Evolutionary conservation across 2,797 vertebrate genomes (phyloP).

Genomic region (Chloroceryle amazona): DNA sequence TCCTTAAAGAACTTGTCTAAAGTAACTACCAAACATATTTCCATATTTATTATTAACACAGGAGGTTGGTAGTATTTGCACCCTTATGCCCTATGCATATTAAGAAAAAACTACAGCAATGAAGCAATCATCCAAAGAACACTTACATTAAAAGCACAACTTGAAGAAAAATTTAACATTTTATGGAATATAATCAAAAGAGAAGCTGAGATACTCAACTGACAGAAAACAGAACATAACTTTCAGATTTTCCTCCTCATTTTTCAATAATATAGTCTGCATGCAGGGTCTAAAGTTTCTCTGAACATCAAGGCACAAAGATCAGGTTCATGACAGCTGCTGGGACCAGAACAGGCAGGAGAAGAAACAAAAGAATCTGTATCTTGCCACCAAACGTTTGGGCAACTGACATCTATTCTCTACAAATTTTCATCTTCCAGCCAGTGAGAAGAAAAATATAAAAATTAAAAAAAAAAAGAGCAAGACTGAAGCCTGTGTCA

Average conservation of each 20-base stretch:
- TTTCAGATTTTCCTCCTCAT: not conserved
- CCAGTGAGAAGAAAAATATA: too few species aligned
- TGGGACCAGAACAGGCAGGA: fast-evolving
- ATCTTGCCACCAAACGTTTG: not conserved
- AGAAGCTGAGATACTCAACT: not conserved
- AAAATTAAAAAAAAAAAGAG: not conserved
- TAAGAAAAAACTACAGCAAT: not conserved
- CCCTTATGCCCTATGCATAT: not conserved
- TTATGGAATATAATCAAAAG: not conserved
- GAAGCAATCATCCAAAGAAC: not conserved
- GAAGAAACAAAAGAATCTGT: not conserved
- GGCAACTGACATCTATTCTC: not conserved
- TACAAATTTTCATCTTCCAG: not conserved
- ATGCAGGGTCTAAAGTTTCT: not conserved
- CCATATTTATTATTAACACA: not conserved
- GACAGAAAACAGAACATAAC: not conserved
- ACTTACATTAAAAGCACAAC: not conserved
- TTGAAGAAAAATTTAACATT: not conserved
- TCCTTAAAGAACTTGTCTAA: not conserved
- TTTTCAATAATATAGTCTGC: not conserved
- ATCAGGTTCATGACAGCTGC: not conserved
- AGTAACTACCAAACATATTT: not conserved
- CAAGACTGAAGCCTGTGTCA: not conserved
- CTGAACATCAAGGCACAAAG: fast-evolving
- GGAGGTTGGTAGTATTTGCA: not conserved